Percentiles rank a stretch among this genome's conserved stretches.
Evolutionary conservation across 1,140 invertebrate species (phyloP).

Genomic region (Lucilia cuprina): DNA sequence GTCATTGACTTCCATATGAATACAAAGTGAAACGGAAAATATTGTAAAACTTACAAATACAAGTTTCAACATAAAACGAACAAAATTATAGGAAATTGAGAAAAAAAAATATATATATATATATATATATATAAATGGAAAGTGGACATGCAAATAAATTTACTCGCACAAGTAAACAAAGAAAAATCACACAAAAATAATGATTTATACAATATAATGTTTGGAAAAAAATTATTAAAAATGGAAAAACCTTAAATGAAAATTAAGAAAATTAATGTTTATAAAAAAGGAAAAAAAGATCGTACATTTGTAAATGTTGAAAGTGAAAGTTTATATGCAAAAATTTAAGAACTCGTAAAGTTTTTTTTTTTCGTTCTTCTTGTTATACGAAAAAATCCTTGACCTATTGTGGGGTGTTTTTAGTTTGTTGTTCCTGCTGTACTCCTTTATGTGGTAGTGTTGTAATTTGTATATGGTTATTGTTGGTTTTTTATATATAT

Average conservation of each 20-base stretch:
- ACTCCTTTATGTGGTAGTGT: not conserved
- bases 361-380: not conserved
- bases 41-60: not conserved
- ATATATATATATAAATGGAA: not conserved
- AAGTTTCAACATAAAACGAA: not conserved
- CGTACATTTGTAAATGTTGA: too few relatives aligned
- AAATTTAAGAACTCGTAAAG: not conserved
- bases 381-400: not conserved
- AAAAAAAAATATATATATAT: too few relatives aligned
- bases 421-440: not conserved
- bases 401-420: conserved; percentile 6
- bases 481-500: not conserved
- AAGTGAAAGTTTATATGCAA: not conserved
- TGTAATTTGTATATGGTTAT: not conserved
- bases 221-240: not conserved
- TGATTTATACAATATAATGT: not conserved
- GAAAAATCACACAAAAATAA: not conserved
- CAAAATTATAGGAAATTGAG: not conserved
- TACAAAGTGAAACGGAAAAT: not conserved
- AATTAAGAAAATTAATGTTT: not conserved
- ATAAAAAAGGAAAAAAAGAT: not conserved
- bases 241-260: not conserved
- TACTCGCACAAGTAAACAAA: not conserved
- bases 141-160: not conserved
- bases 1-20: not conserved